Conservation (phyloP, 2,113 vertebrate genomes). For the Mandrillus leucophaeus region DNA sequence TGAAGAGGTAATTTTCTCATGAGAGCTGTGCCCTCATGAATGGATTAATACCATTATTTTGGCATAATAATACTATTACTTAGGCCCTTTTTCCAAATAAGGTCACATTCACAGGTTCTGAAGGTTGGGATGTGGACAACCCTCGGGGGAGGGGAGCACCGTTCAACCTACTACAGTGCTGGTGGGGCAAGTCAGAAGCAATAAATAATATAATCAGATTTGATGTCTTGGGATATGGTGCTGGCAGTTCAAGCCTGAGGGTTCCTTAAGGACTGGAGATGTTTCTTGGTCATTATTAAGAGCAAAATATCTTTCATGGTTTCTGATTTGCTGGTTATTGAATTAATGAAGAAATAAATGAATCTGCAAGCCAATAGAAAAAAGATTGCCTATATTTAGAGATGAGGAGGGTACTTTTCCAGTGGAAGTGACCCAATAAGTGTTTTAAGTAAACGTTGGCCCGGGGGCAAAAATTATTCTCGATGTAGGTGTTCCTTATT, state of each 20-base stretch:
- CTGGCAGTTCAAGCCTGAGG: neutral
- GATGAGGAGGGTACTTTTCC: neutral
- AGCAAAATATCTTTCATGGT: neutral
- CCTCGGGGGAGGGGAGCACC: neutral
- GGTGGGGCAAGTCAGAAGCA: neutral
- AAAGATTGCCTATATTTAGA: neutral
- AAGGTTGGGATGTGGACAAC: neutral
- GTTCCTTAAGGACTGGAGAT: neutral
- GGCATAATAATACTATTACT: neutral
- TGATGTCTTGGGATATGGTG: neutral
- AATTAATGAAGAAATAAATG: neutral
- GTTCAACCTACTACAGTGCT: neutral
- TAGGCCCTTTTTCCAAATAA: neutral
- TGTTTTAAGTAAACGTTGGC: neutral
- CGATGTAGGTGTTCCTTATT: neutral
- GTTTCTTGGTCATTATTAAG: neutral
- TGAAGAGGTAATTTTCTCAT: neutral
- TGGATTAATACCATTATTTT: neutral
- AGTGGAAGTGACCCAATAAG: neutral
- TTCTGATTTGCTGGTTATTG: neutral
- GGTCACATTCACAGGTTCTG: neutral
- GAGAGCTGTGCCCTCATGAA: neutral
- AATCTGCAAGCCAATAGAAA: neutral
- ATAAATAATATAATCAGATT: neutral
- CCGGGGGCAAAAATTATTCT: slow-evolving; percentile 3